Evolutionary conservation across 1,140 invertebrate species (phyloP).

Genomic region (Subanguina moxae): DNA sequence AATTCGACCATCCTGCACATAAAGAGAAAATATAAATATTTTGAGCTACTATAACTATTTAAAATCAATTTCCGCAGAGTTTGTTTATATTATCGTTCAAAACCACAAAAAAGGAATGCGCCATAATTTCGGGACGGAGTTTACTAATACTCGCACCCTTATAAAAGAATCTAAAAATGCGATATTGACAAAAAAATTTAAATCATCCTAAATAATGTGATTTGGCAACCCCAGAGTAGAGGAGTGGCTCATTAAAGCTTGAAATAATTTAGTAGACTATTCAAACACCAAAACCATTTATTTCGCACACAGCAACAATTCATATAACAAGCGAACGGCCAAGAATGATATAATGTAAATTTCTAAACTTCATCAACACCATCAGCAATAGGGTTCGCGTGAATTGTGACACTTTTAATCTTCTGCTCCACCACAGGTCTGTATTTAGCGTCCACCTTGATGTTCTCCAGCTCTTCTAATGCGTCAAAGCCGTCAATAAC

Average conservation of each 20-base stretch:
- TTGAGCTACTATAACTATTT: too few relatives aligned
- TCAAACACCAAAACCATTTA: not conserved
- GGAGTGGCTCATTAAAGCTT: not conserved
- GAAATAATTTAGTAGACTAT: not conserved
- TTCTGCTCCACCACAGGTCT: constrained; percentile 55
- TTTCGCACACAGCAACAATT: not conserved
- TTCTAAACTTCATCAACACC: not conserved
- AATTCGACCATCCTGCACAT: too few relatives aligned
- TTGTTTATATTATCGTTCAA: too few relatives aligned
- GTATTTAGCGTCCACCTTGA: constrained; percentile 68
- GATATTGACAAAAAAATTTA: too few relatives aligned
- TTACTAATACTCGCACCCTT: too few relatives aligned
- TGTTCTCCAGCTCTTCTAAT: constrained; percentile 89
- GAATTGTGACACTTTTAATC: constrained; percentile 57
- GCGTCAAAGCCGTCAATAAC: constrained; percentile 95
- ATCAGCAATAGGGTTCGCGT: constrained; percentile 58
- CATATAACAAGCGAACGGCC: not conserved
- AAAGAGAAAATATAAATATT: too few relatives aligned
- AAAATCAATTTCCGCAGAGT: too few relatives aligned
- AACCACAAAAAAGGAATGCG: too few relatives aligned
- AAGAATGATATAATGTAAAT: not conserved
- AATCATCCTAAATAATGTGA: too few relatives aligned
- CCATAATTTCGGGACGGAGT: too few relatives aligned
- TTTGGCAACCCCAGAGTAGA: too few relatives aligned
- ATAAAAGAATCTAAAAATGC: too few relatives aligned